Base-by-base conservation (phyloP, 1,140 invertebrate species). In the Micrasema minimum region DNA sequence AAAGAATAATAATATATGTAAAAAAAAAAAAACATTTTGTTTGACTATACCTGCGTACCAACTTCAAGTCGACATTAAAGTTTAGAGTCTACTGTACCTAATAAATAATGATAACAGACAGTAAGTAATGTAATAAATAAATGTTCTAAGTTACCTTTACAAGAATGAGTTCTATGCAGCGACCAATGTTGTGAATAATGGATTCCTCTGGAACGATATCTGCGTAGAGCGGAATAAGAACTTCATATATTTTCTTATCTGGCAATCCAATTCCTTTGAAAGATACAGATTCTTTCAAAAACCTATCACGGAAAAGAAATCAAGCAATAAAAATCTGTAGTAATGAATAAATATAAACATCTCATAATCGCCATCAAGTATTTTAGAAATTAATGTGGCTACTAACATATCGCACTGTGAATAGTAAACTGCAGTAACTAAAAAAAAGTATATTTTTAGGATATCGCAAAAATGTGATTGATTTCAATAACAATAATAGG, bases 191-290 rank as follows among this genome's bases (percentile, higher is more conserved):
- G 79, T 85, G 87, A 74, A 85, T 85, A 71, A 86, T 80, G 77
- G 88, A 89, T 82, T 92, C 93, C 72, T 93, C 92, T 55, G 92
- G 88, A 77, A 92, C 88, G 78, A 98, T 90, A 86, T 93, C 90
- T 79, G 88, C 88, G 77, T 88, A 94, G 57, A 98, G 85, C 66
- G 93, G 90, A 79, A 98, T 89, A 53, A 90, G 91, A 45, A 96
- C 85, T 86, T 96, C 94, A 81, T 97, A 92, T 72, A 88, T 80
- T 82, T 95, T 94, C 68, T 92, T 89, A 67, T 95, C 92, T 73
- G 93, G 89, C n/a, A 94, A 92, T 77, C 94, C 94, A 43, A 89
- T 84, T 50, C 95, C 94, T 82, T 91, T 93, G 81, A 97, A 98
- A 76, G 88, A 90, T 78, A 98, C 82, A 79, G 23, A 45, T 45